These are phyloP conservation scores for Petrocephalus microphthalmus DNA, from an alignment of 2,113 vertebrate species.

Conservation along the genomic window DNA sequence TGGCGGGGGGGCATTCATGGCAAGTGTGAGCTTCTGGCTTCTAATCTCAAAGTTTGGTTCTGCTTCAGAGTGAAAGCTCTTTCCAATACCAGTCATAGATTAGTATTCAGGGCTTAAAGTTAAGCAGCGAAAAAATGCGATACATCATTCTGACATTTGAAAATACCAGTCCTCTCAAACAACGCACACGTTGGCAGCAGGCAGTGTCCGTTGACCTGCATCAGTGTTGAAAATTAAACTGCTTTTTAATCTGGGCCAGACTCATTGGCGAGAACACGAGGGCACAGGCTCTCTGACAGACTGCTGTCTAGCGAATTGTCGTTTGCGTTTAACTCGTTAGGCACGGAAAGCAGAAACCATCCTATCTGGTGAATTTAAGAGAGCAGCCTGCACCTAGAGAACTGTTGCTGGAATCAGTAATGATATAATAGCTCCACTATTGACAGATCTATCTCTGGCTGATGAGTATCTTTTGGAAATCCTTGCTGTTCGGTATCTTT, in stretches of 20 bases:
- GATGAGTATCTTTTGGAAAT: background rate
- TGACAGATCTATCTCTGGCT: constrained; percentile 17
- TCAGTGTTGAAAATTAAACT: constrained; percentile 9
- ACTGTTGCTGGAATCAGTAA: background rate
- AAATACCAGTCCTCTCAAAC: constrained; percentile 3
- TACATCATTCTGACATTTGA: background rate
- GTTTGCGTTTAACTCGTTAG: background rate
- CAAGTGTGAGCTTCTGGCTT: background rate
- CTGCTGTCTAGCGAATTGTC: background rate
- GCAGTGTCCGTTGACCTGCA: background rate
- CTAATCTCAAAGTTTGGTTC: background rate
- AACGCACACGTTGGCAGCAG: background rate
- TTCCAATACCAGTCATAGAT: background rate
- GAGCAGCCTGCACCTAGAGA: constrained; percentile 3
- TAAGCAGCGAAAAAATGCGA: background rate
- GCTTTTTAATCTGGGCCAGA: background rate
- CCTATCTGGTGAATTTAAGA: constrained; percentile 16
- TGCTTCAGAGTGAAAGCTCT: background rate
- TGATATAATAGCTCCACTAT: background rate
- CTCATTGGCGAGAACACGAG: background rate
- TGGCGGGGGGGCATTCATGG: background rate
- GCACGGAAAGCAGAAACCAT: too few relatives aligned
- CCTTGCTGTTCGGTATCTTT: background rate
- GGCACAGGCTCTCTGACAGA: background rate
- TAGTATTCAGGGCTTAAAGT: background rate